Evolutionary conservation across 2,888 invertebrate species (phyloP).

Genomic region (Erynnis tages): DNA sequence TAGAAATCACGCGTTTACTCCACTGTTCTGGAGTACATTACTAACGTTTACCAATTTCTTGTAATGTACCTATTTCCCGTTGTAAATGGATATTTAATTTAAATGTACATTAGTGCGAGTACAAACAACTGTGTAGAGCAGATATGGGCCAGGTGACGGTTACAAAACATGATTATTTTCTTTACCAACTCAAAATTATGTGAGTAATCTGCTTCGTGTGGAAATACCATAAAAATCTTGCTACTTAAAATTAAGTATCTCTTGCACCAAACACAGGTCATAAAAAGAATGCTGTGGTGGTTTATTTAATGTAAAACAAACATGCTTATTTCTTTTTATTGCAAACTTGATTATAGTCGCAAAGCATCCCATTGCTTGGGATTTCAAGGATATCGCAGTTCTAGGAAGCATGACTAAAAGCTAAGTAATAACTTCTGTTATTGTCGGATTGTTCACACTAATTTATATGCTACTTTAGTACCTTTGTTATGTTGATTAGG

Average conservation of each 20-base stretch:
- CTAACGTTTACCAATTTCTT: neutral
- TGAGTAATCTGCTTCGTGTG: no score
- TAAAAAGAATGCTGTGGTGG: no score
- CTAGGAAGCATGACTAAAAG: constrained; percentile 2
- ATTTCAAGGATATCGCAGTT: constrained; percentile 7
- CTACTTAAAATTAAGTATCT: no score
- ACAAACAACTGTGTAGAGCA: neutral
- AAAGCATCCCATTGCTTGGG: no score
- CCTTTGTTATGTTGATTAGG: no score
- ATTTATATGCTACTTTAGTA: no score
- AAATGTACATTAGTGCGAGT: neutral
- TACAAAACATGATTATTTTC: neutral
- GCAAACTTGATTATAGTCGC: no score
- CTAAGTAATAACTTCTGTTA: neutral
- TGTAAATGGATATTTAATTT: constrained; percentile 1
- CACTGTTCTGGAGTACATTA: neutral
- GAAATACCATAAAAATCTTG: no score
- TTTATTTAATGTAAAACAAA: no score
- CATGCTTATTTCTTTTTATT: no score
- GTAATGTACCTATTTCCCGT: neutral
- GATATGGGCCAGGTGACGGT: neutral
- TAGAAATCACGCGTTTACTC: constrained; percentile 3
- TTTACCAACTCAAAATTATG: no score
- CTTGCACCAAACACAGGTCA: no score
- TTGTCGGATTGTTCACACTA: constrained; percentile 3